Evolutionary conservation across 2,797 vertebrate species (phyloP).

Genomic region (Clarias pachynema): DNA sequence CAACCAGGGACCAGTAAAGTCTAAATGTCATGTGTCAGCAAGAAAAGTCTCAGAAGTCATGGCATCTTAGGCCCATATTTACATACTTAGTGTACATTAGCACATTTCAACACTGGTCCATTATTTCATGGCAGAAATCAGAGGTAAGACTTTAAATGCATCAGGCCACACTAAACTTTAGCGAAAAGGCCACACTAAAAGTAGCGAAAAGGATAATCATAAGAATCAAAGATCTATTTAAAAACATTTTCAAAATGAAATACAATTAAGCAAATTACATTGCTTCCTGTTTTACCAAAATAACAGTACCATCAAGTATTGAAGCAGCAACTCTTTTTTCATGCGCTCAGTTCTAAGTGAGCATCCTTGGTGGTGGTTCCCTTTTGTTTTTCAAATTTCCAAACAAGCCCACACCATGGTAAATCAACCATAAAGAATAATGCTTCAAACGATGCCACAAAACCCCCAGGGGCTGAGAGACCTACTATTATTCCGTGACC

Average conservation of each 20-base stretch:
- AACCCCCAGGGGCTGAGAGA: conserved; percentile 43
- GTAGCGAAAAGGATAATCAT: background rate
- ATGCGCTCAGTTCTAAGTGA: conserved; percentile 14
- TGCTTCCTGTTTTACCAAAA: conserved; percentile 9
- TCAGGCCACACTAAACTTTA: conserved; percentile 23
- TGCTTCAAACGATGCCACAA: conserved; percentile 49
- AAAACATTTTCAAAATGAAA: conserved; percentile 22
- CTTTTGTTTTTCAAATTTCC: conserved; percentile 49
- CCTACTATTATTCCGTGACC: conserved; percentile 52
- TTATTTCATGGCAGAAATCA: conserved; percentile 31
- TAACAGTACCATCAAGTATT: conserved; percentile 18
- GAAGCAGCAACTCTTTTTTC: conserved; percentile 21
- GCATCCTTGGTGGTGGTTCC: conserved; percentile 38
- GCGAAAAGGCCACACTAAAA: conserved; percentile 29
- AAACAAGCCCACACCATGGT: conserved; percentile 47
- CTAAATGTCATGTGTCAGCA: conserved; percentile 1
- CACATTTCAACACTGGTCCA: conserved; percentile 32
- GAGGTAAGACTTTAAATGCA: conserved; percentile 31
- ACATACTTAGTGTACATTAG: background rate
- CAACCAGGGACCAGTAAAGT: background rate
- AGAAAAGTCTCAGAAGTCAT: conserved; percentile 19
- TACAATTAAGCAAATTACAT: conserved; percentile 25
- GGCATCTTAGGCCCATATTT: conserved; percentile 9
- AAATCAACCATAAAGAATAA: conserved; percentile 48
- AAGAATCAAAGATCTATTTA: conserved; percentile 3